A percentile compares a stretch with the other conserved stretches of the same genome.
Conservation (phyloP, 2,113 vertebrate genomes). For the Taxidea taxus region DNA sequence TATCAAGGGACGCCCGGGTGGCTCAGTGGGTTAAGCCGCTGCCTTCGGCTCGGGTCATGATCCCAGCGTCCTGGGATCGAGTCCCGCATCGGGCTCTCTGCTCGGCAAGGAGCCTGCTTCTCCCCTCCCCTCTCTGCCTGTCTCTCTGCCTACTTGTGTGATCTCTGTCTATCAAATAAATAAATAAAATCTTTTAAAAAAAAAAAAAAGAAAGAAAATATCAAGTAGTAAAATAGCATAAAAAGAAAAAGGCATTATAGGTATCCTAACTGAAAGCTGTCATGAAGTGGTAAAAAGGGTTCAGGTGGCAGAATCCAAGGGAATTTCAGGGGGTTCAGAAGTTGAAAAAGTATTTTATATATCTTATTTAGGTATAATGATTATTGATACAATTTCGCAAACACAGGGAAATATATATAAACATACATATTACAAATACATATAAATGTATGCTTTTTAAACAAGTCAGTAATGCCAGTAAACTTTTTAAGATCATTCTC, state of each 20-base stretch:
- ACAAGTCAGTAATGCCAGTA: background rate
- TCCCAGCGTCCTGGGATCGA: too few relatives aligned
- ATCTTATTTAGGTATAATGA: background rate
- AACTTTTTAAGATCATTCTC: background rate
- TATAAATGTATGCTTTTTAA: background rate
- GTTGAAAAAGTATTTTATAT: constrained; percentile 10
- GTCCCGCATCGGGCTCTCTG: too few relatives aligned
- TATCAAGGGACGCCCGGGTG: too few relatives aligned
- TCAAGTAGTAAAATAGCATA: background rate
- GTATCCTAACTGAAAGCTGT: background rate
- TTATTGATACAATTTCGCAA: constrained; percentile 1
- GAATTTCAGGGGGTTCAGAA: background rate
- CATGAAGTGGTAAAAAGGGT: background rate
- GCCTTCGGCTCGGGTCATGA: too few relatives aligned
- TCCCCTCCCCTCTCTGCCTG: too few relatives aligned
- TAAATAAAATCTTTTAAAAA: too few relatives aligned
- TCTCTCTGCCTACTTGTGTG: too few relatives aligned
- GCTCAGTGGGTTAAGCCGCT: too few relatives aligned
- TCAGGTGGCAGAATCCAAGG: background rate
- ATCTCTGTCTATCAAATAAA: too few relatives aligned
- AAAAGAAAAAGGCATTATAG: background rate
- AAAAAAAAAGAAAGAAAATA: too few relatives aligned
- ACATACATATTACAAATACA: background rate
- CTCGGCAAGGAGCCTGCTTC: too few relatives aligned
- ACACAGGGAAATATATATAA: background rate